These are phyloP conservation scores for roundworm (Caenorhabditis elegans) DNA, from an alignment of 1,140 invertebrate genomes.

Conservation along the genomic window WBcel235 BX284602.5:14083001-14083500, in stretches of 20 bases:
- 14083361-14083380: slow-evolving; percentile 36
- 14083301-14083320: background rate
- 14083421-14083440: slow-evolving; percentile 76
- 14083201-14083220: slow-evolving; percentile 76
- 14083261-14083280: slow-evolving; percentile 70
- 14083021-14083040: slow-evolving; percentile 56
- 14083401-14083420: slow-evolving; percentile 74
- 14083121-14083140: slow-evolving; percentile 71
- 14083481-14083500: too few relatives aligned
- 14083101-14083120: slow-evolving; percentile 45
- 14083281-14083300: slow-evolving; percentile 64
- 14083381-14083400: slow-evolving; percentile 72
- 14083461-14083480: too few relatives aligned
- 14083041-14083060: slow-evolving; percentile 18
- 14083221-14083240: slow-evolving; percentile 71
- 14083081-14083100: slow-evolving; percentile 76
- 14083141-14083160: slow-evolving; percentile 74
- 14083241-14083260: slow-evolving; percentile 72
- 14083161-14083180: slow-evolving; percentile 65
- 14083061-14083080: slow-evolving; percentile 66
- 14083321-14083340: background rate
- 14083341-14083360: background rate
- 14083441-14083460: background rate
- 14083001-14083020: background rate
- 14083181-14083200: slow-evolving; percentile 71